Evolutionary conservation across 2,888 invertebrate genomes (phyloP), one percentile per base, ranked within the genome.

Genomic region (Lumbricus terrestris): DNA sequence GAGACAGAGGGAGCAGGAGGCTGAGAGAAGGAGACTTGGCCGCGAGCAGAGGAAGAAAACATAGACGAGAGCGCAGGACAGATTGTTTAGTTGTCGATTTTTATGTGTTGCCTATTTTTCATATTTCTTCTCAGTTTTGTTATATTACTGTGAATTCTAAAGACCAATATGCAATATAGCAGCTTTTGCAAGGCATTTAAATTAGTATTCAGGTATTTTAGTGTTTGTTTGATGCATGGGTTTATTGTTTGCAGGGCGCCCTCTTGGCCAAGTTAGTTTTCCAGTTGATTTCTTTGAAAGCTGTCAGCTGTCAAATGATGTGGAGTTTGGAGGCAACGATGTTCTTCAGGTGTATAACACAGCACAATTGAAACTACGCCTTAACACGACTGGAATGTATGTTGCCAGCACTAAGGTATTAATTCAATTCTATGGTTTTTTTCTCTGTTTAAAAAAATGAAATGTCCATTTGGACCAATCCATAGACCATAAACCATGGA

Each of bases 231-330:
- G 29, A 69, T 69, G n/a, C 69, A 69, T 69, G 29, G 69, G 69
- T 69, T 5, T 47, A 23, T n/a, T 85, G 34, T 34, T 40, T 47
- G 88, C 33, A 88, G 88, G 88, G 18, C 88, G 88, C 20, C 88
- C 93, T 13, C 91, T 93, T 16, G 96, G 96, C 54, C 96, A 96
- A 1, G 96, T 97, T 0, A 96, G 96, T 82, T 98, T 99, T 95
- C 98, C 98, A 0, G 97, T 98, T 82, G 99, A 99, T 94, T 99
- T 98, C 96, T 99, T 99, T 95, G 99, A 99, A 95, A 97, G 98
- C 94, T 98, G 98, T 94, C 97, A 97, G 90, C 96, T 97, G 20
- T 97, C 98, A 96, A 97, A 97, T 92, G 98, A 99, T 93, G 97
- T 98, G 0, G 99, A 99, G 95, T 98, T 97, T 94, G 98, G 98